Base-by-base conservation (phyloP, 2,113 vertebrate species). In the Dromiciops gliroides region DNA sequence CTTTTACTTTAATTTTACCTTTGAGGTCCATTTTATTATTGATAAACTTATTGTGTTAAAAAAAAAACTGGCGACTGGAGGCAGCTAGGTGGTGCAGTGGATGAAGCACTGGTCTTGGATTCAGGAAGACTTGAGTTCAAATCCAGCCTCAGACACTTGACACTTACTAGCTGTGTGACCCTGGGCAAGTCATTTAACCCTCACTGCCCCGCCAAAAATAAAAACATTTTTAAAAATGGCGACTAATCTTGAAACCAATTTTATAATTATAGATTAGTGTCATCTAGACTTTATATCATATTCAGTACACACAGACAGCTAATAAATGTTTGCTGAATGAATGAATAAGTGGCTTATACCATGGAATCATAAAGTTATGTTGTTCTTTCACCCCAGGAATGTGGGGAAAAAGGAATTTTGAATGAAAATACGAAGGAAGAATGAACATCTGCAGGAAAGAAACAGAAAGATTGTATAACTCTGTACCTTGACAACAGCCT, bases 361-460 rank as follows among this genome's bases (percentile, higher is more conserved):
- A 44, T 75, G 60, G 37, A 75, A 14, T 75, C 60, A 75, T 23
- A 83, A 83, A 83, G 67, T 44, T 22, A 44, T 44, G n/a, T 44
- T 23, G 67, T 5, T 49, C 14, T 94, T n/a, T 89, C 51, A 48
- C 51, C 95, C 11, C 25, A 51, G 50, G 88, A 91, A n/a, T 26
- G 16, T n/a, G 93, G 24, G 89, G 49, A 90, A 50, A 67, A 26
- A 92, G 93, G 96, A 93, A 53, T 0, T 83, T 92, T 93, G 91
- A 94, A 53, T 90, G 88, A 91, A 10, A 23, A 67, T 91, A 0
- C 16, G 50, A 75, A 96, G 19, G 0, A 90, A 94, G 44, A 95
- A 56, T 91, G 94, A 75, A 93, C 49, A 93, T 91, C 51, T 52
- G 8, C 0, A 92, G 6, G 96, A 89, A 90, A 90, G 91, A 94